Evolutionary conservation across 2,888 invertebrate species (phyloP), one percentile per base, ranked within the genome.

Genomic region (Acanthopleura granulata): DNA sequence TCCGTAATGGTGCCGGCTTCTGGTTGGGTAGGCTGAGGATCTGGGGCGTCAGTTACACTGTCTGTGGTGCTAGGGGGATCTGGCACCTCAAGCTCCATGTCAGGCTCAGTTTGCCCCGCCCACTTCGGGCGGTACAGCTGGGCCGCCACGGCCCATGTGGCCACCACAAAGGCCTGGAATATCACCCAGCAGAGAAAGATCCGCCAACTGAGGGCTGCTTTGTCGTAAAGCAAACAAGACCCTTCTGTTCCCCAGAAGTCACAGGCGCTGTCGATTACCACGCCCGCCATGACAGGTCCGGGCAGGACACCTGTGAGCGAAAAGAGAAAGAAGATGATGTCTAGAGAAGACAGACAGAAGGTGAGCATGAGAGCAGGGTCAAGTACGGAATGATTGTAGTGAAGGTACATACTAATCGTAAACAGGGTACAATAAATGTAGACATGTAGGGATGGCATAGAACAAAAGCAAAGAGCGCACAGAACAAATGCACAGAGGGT

Each of bases 241-340:
- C 66, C 66, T 27, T 66, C 66, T 27, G 66, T 22, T 18, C 74
- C 71, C 85, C 85, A 87, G 14, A 86, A 74, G 62, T 80, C 72
- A 77, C 87, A 87, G 16, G 84, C 78, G 18, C 72, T 62, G 76
- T 87, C 87, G 72, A 87, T 81, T 27, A 85, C 82, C 62, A 79
- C 77, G 18, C 86, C 87, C n/a, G 86, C 80, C 57, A 85, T 30
- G n/a, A 86, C 77, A 0, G 86, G 86, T 18, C 85, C 86, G 0
- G 86, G 87, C 49, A 86, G 84, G n/a, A 84, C 83, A 27, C 84
- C 84, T 83, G 70, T 18, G 75, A 74, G 50, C 61, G 11, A 50
- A 25, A 12, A 16, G 3, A 57, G 12, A 22, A 57, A 6, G 9
- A 3, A 40, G 40, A 40, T 40, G 40, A 3, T 40, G 40, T 40